Percentiles rank a stretch among this genome's conserved stretches.
Evolutionary conservation across 1,140 invertebrate genomes (phyloP).

Genomic region (Danaus plexippus): DNA sequence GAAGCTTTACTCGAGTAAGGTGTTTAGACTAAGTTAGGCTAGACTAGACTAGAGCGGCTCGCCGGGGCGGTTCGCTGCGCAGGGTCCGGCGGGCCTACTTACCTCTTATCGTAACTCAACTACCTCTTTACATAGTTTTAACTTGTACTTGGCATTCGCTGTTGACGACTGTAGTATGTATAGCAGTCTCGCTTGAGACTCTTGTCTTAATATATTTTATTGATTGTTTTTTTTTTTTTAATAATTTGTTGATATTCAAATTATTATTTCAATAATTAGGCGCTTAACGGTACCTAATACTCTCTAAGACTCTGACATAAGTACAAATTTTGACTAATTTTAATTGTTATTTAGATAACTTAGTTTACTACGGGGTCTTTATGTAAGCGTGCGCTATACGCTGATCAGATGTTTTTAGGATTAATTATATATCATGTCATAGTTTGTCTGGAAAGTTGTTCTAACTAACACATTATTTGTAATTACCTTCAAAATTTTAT

Average conservation of each 20-base stretch:
- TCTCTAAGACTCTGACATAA: conserved; percentile 63
- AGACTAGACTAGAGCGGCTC: conserved; percentile 45
- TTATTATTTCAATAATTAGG: conserved; percentile 44
- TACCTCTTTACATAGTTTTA: conserved; percentile 68
- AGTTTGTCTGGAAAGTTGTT: background rate
- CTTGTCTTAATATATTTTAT: conserved; percentile 70
- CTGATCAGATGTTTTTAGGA: conserved; percentile 14
- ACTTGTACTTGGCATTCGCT: conserved; percentile 53
- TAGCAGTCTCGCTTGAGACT: conserved; percentile 59
- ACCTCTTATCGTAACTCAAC: conserved; percentile 64
- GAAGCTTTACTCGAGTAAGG: conserved; percentile 70
- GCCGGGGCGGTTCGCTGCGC: conserved; percentile 57
- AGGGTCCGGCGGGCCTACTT: conserved; percentile 57
- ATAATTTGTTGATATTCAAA: conserved; percentile 60
- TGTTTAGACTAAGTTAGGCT: conserved; percentile 54
- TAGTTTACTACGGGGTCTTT: conserved; percentile 44
- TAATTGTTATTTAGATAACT: conserved; percentile 66
- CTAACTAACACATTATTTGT: no score
- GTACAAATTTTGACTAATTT: conserved; percentile 69
- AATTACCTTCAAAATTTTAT: no score
- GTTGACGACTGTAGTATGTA: conserved; percentile 56
- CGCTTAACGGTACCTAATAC: conserved; percentile 20
- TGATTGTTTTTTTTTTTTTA: conserved; percentile 49
- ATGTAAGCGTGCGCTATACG: conserved; percentile 37
- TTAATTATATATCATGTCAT: conserved; percentile 27